Evolutionary conservation across 1,140 invertebrate genomes (phyloP).

Genomic region (Samia ricini): DNA sequence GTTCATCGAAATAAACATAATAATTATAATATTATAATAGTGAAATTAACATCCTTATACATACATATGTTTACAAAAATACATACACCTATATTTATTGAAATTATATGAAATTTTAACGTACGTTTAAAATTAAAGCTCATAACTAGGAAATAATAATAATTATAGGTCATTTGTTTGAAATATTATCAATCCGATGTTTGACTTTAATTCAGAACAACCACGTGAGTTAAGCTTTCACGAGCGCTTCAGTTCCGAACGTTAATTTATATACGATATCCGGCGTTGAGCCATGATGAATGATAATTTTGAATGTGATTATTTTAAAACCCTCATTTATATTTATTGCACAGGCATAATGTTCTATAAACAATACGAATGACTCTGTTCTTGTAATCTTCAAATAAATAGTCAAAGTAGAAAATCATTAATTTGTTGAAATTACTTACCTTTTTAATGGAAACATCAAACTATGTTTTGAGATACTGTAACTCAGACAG

Average conservation of each 20-base stretch:
- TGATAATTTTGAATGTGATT: neutral
- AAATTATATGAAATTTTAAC: neutral
- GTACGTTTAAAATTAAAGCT: neutral
- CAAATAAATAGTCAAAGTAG: too few species aligned
- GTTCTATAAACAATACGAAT: too few species aligned
- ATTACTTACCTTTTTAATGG: too few species aligned
- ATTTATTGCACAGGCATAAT: too few species aligned
- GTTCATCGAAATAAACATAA: too few species aligned
- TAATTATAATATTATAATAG: too few species aligned
- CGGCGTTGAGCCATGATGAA: neutral
- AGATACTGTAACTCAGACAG: too few species aligned
- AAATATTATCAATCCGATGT: neutral
- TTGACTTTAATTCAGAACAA: neutral
- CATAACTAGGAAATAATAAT: neutral
- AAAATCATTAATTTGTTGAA: too few species aligned
- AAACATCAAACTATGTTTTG: too few species aligned
- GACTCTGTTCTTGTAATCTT: too few species aligned
- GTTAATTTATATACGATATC: neutral
- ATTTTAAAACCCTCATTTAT: neutral
- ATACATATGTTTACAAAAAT: too few species aligned
- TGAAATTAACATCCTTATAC: too few species aligned
- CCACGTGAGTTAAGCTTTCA: neutral
- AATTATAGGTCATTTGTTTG: neutral
- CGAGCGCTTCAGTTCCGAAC: neutral
- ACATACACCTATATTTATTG: neutral